A percentile compares a stretch with the other conserved stretches of the same genome.
These are phyloP conservation scores for Artemia franciscana DNA, from an alignment of 1,140 invertebrate species.

Conservation along the genomic window DNA sequence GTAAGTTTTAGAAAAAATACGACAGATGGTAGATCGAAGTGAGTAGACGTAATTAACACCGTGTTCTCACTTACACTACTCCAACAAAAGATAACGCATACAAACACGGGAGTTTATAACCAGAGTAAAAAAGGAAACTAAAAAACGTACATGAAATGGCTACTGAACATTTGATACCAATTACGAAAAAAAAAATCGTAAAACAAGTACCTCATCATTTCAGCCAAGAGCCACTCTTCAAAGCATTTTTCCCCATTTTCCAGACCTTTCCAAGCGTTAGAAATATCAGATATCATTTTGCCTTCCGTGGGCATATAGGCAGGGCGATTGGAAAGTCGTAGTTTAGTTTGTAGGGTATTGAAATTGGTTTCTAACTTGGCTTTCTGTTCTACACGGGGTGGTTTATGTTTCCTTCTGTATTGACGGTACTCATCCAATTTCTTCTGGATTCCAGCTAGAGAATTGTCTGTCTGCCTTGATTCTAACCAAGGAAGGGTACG, in stretches of 20 bases:
- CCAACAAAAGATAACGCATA: no score
- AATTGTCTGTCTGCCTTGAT: conserved; percentile 91
- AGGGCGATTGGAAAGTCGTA: conserved; percentile 85
- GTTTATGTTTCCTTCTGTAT: conserved; percentile 93
- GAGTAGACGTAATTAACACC: no score
- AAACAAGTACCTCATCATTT: conserved; percentile 64
- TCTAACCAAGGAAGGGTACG: conserved; percentile 94
- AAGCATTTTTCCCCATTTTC: conserved; percentile 92
- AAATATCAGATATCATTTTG: conserved; percentile 94
- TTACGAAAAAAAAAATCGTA: background rate
- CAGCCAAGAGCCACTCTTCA: conserved; percentile 94
- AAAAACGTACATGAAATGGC: no score
- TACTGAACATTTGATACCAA: background rate
- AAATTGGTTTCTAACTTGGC: conserved; percentile 95
- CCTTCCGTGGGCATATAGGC: conserved; percentile 98
- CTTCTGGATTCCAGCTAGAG: conserved; percentile 82
- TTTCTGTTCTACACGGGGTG: conserved; percentile 94
- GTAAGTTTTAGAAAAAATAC: no score
- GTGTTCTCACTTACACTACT: no score
- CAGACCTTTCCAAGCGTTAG: conserved; percentile 92
- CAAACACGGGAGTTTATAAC: background rate
- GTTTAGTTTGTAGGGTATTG: conserved; percentile 91
- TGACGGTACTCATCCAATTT: conserved; percentile 96
- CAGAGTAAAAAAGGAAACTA: background rate
- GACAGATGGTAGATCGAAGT: no score